These are phyloP conservation scores for Argopecten irradians DNA, from an alignment of 1,140 invertebrate genomes.

Conservation along the genomic window DNA sequence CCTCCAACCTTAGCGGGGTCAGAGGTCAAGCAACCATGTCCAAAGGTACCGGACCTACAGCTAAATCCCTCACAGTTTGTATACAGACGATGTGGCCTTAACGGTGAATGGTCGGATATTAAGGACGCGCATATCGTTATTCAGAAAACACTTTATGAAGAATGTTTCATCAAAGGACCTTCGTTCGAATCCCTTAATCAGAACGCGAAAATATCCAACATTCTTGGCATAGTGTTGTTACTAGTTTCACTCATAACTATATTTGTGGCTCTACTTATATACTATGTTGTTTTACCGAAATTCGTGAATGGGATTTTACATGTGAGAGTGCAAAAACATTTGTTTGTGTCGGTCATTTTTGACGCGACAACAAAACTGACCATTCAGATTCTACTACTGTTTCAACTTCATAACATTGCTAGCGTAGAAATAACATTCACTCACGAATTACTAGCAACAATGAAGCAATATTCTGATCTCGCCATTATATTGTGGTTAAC, in stretches of 20 bases:
- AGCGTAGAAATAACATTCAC: not conserved
- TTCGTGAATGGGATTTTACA: conserved; percentile 40
- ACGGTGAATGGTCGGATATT: conserved; percentile 42
- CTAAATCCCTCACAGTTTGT: conserved; percentile 27
- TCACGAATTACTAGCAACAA: conserved; percentile 36
- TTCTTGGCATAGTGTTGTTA: conserved; percentile 33
- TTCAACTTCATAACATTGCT: not conserved
- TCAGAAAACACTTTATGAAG: conserved; percentile 41
- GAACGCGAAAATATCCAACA: conserved; percentile 24
- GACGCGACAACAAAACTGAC: conserved; percentile 39
- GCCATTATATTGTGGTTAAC: conserved; percentile 39
- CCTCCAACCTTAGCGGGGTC: conserved; percentile 28
- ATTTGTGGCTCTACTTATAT: conserved; percentile 37
- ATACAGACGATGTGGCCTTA: conserved; percentile 33
- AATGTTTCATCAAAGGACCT: conserved; percentile 25
- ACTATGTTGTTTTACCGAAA: conserved; percentile 44
- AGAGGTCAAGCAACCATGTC: conserved; percentile 36
- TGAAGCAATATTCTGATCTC: conserved; percentile 41
- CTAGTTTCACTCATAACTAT: conserved; percentile 30
- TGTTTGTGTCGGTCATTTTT: conserved; percentile 35
- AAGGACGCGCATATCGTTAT: conserved; percentile 34
- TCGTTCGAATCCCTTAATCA: not conserved
- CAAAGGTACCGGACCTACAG: not conserved
- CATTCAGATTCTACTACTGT: conserved; percentile 27
- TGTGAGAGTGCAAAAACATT: conserved; percentile 41